Evolutionary conservation across 2,888 invertebrate genomes (phyloP), one percentile per base, ranked within the genome.

Genomic region (Tryphoninae sp.): DNA sequence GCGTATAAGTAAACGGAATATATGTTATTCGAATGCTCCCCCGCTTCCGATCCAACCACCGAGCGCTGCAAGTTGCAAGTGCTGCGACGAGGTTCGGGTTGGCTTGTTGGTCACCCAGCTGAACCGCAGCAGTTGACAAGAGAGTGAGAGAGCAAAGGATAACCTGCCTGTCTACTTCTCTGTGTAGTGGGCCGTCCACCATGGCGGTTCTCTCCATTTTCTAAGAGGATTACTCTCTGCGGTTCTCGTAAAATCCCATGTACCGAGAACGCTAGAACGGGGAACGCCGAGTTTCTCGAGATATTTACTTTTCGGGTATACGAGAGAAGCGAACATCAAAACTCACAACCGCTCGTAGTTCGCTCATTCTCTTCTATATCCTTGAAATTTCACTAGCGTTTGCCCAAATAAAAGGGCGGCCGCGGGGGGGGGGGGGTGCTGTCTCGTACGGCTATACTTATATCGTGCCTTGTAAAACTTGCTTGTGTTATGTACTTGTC

Each of bases 201-300:
- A 78, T 78, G 83, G 82, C 80, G 73, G 85, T 83, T 85, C 84
- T 83, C 83, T 80, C 58, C 75, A 65, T 74, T 86, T 81, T 85
- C 86, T 88, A 88, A 88, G 88, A 88, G 87, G 88, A 89, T 89
- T 88, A 89, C 87, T 86, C 87, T 86, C 86, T 83, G 87, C 79
- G 86, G 87, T 87, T 86, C 75, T 78, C 85, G 86, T 86, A 87
- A 88, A 88, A 86, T 84, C 85, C 85, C 79, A 83, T 82, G 83
- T 85, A 85, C 84, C 85, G 81, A 83, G 84, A 84, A 86, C 86
- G 85, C 86, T 85, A 85, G 82, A 78, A 82, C 84, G 84, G 84
- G 9, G 19, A 75, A 59, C 49, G 65, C 45, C 26, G 62, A 65
- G 26, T 75, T 58, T 67, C 58, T 67, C 49, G 59, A 33, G 19